Evolutionary conservation across 2,888 invertebrate species (phyloP).

Genomic region (Melinaea marsaeus): DNA sequence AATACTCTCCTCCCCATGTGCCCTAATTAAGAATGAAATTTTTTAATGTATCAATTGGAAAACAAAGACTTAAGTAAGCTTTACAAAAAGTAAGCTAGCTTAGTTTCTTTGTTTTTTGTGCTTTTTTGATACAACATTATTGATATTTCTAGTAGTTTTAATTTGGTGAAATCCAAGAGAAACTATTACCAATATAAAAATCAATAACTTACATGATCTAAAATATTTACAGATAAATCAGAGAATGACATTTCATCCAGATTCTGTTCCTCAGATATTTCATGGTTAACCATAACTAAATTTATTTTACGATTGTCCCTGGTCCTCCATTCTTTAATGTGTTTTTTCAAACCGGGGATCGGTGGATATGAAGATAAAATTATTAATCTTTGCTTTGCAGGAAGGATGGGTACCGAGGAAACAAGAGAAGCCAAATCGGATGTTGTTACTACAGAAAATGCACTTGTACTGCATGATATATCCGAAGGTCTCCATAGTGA

Average conservation of each 20-base stretch:
- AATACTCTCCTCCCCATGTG: slow-evolving; percentile 44
- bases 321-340: slow-evolving; percentile 43
- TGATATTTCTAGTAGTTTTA: too few species aligned
- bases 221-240: slow-evolving; percentile 33
- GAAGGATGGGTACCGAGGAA: slow-evolving; percentile 33
- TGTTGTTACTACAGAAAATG: slow-evolving; percentile 35
- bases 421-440: slow-evolving; percentile 36
- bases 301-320: slow-evolving; percentile 40
- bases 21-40: slow-evolving; percentile 36
- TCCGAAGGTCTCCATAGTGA: slow-evolving; percentile 38
- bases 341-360: slow-evolving; percentile 37
- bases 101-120: too few species aligned
- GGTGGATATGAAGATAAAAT: slow-evolving; percentile 43
- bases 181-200: too few species aligned
- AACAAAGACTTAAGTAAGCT: too few species aligned
- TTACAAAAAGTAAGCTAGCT: too few species aligned
- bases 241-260: slow-evolving; percentile 36
- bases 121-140: too few species aligned
- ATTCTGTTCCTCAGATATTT: slow-evolving; percentile 19
- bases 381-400: slow-evolving; percentile 37
- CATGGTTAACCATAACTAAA: slow-evolving; percentile 37
- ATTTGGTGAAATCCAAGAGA: slow-evolving; percentile 22
- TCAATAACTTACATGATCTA: neutral
- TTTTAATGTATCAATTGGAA: too few species aligned
- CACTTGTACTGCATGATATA: slow-evolving; percentile 30